Percentiles rank a stretch among this genome's conserved stretches.
Conservation (phyloP, 2,113 vertebrate genomes). For the Promerops cafer region DNA sequence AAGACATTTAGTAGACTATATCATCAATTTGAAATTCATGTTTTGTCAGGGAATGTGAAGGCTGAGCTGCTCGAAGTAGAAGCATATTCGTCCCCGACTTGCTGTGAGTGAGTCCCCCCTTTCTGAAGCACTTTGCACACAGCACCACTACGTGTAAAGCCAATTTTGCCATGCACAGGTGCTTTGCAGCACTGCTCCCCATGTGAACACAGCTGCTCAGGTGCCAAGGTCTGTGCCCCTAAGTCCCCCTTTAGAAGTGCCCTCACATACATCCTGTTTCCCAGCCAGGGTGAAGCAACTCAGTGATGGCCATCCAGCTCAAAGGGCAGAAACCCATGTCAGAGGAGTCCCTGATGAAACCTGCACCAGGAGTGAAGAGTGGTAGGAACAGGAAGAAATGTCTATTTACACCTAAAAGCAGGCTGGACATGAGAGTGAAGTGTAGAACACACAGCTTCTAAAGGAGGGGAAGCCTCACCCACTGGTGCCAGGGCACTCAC, state of each 20-base stretch:
- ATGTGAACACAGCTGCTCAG: fast-evolving
- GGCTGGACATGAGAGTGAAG: neutral
- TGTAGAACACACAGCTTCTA: neutral
- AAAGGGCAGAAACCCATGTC: neutral
- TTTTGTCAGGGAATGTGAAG: neutral
- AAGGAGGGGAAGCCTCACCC: neutral
- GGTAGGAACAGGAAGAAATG: neutral
- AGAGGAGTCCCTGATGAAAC: neutral
- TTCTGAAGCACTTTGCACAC: fast-evolving
- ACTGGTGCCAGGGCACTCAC: neutral
- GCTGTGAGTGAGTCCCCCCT: neutral
- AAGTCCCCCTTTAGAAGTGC: neutral
- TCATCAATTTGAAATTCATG: neutral
- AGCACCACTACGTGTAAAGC: fast-evolving
- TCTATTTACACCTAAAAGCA: neutral
- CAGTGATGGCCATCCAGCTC: neutral
- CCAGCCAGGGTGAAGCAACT: neutral
- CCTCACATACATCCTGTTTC: neutral
- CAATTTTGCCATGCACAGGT: neutral
- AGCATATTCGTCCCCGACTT: neutral
- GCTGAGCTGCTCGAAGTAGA: neutral
- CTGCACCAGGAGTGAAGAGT: neutral
- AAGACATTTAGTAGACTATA: neutral
- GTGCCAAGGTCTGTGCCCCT: neutral
- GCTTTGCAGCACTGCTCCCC: neutral